A percentile compares a stretch with the other conserved stretches of the same genome.
phyloP scores from a whole-genome alignment of 2,113 vertebrate genomes.

The Pelusios castaneus region DNA sequence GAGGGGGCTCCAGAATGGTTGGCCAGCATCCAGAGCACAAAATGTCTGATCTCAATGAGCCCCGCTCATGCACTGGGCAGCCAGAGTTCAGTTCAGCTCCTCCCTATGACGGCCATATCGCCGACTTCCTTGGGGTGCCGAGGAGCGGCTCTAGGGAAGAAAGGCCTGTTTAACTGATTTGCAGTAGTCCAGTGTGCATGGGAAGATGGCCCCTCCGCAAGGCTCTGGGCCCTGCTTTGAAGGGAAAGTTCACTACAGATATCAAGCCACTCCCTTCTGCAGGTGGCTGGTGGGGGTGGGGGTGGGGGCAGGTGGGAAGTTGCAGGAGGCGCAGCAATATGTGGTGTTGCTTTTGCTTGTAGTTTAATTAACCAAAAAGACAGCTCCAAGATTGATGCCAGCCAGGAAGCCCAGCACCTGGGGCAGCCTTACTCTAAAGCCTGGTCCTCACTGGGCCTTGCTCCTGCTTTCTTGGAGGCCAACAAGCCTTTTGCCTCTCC shows the following conservation, averaged over 20 bases:
- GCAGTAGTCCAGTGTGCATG: not conserved
- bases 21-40: not conserved
- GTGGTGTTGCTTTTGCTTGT: not conserved
- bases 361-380: not conserved
- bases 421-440: not conserved
- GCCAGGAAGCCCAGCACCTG: too few relatives aligned
- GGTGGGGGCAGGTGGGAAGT: not conserved
- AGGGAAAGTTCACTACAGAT: not conserved
- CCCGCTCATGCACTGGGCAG: not conserved
- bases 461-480: not conserved
- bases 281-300: not conserved
- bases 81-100: not conserved
- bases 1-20: not conserved
- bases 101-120: too few relatives aligned
- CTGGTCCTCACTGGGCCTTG: not conserved
- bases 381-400: too few relatives aligned
- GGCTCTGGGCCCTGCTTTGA: not conserved
- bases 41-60: not conserved
- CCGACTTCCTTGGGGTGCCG: too few relatives aligned
- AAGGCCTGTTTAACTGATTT: not conserved
- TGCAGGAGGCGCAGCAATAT: not conserved
- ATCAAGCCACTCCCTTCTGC: not conserved
- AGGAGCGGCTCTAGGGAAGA: not conserved
- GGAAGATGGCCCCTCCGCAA: not conserved
- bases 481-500: not conserved